These are phyloP conservation scores for Catocala fraxini DNA, from an alignment of 2,888 invertebrate genomes.

Conservation along the genomic window DNA sequence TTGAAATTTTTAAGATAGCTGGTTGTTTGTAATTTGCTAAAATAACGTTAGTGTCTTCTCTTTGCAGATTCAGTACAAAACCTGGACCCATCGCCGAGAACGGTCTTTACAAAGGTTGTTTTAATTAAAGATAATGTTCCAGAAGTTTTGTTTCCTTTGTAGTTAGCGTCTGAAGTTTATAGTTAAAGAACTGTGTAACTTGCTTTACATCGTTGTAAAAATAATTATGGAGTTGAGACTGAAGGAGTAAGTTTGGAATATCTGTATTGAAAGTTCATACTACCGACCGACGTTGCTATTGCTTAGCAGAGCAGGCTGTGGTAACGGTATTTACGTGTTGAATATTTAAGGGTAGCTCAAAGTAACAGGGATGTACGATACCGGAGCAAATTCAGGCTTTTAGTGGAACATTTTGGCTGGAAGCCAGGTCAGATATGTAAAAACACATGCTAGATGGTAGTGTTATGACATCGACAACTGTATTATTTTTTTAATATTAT, in stretches of 20 bases:
- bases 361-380: constrained; percentile 10
- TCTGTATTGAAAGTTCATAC: background rate
- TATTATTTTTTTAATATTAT: background rate
- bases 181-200: constrained; percentile 12
- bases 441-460: constrained; percentile 13
- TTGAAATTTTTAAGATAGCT: constrained; percentile 21
- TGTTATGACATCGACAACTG: constrained; percentile 1
- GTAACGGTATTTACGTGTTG: constrained; percentile 2
- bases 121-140: constrained; percentile 31
- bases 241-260: constrained; percentile 7
- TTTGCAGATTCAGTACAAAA: constrained; percentile 32
- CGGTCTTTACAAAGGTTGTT: constrained; percentile 16
- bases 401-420: constrained; percentile 13
- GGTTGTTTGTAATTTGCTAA: constrained; percentile 18
- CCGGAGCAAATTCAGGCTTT: constrained; percentile 2
- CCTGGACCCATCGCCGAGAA: constrained; percentile 9
- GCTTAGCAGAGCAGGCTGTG: background rate
- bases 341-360: constrained; percentile 6
- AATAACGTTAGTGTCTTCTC: constrained; percentile 25
- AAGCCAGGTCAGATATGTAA: constrained; percentile 11
- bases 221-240: constrained; percentile 12
- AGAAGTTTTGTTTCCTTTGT: constrained; percentile 30
- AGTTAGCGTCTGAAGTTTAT: constrained; percentile 19
- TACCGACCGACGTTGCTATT: background rate
- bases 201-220: constrained; percentile 7